Percentiles rank a stretch among this genome's conserved stretches.
phyloP scores from a whole-genome alignment of 2,113 vertebrate species.

The Eretmochelys imbricata region DNA sequence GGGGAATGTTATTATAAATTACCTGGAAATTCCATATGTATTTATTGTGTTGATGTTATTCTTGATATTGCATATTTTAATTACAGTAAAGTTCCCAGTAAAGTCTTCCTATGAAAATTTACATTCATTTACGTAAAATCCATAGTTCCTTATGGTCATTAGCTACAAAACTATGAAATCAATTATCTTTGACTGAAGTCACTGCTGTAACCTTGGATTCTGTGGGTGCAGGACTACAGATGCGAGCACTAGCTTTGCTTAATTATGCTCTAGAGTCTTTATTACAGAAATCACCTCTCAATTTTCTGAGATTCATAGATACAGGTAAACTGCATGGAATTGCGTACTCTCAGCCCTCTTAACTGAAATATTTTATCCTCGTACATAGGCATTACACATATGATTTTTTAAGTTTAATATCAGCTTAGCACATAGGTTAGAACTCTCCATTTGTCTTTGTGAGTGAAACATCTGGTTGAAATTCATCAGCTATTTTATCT shows the following conservation, averaged over 20 bases:
- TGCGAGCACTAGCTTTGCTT: background rate
- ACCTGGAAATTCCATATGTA: background rate
- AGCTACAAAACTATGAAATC: background rate
- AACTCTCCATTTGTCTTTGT: background rate
- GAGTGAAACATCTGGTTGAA: background rate
- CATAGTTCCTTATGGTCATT: background rate
- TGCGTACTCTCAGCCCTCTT: background rate
- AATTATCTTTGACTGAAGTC: background rate
- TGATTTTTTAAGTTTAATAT: background rate
- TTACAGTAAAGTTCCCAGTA: background rate
- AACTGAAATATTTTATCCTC: background rate
- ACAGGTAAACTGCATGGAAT: background rate
- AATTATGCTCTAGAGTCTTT: background rate
- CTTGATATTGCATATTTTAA: background rate
- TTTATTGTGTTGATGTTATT: background rate
- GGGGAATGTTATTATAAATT: background rate
- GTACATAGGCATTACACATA: background rate
- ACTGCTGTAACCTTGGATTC: background rate
- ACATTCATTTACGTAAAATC: background rate
- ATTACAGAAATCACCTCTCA: background rate
- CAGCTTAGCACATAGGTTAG: background rate
- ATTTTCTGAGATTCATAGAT: background rate
- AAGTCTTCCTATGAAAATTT: accelerated
- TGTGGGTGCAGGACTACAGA: background rate
- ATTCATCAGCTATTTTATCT: background rate